Evolutionary conservation across 1,140 invertebrate species (phyloP), one percentile per base, ranked within the genome.

Genomic region (Cryptotermes secundus): DNA sequence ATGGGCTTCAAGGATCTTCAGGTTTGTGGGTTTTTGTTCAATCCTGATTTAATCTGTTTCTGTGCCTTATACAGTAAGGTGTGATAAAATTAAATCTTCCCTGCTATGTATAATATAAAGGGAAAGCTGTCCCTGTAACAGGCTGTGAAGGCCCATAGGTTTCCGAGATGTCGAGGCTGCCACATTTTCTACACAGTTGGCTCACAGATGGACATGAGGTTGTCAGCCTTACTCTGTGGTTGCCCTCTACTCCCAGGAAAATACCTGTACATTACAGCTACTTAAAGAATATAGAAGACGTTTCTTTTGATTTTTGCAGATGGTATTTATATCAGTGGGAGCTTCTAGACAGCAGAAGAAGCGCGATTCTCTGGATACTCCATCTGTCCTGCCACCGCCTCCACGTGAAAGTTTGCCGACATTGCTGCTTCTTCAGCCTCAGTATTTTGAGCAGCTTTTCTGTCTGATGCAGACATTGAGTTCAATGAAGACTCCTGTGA

Each of bases 401-500:
- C 94, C 95, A 0, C 92, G 95, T 85, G 94, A 97, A 80, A 95
- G 94, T 79, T 90, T 98, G 31, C 97, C 97, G 14, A 97, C 97
- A 12, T 91, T 97, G 80, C 88, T 98, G 16, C 90, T 99, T 1
- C 91, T 98, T 31, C 93, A 96, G 87, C 94, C 96, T 36, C 94
- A 94, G 79, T 96, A 97, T 89, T 98, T 98, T 89, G 96, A 97
- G 87, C 95, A 97, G 86, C 91, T 99, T 0, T 97, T 98, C 89
- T 94, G 93, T 26, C 91, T 98, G 19, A 96, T 98, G 95, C 95
- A 97, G 87, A 96, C 96, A 12, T 90, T 98, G 4, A 96, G 96
- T 65, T 92, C 94, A 80, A 96, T 97, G 94, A 95, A 95, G 88
- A 93, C 95, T 12, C 91, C 92, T 10, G 92, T 93, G 1, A 93